phyloP scores from a whole-genome alignment of 2,888 invertebrate species.

The Stictocephala bisonia region DNA sequence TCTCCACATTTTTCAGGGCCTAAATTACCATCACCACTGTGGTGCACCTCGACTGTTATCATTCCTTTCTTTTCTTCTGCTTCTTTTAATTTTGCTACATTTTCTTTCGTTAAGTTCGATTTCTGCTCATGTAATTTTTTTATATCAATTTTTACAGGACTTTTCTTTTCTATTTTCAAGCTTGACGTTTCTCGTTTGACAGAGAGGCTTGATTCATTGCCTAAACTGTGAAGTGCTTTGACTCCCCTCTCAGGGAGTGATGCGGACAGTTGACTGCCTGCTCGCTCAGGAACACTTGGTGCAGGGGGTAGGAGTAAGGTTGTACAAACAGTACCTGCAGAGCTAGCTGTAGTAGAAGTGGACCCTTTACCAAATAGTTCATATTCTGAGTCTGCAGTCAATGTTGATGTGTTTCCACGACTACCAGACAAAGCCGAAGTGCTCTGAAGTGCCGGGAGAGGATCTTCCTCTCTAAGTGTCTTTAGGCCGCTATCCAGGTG shows the following conservation, averaged over 20 bases:
- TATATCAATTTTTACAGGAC: constrained; percentile 53
- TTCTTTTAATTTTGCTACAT: constrained; percentile 52
- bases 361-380: constrained; percentile 88
- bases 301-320: constrained; percentile 77
- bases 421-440: constrained; percentile 78
- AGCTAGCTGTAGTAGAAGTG: constrained; percentile 90
- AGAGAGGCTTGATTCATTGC: no score
- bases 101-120: constrained; percentile 54
- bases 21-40: constrained; percentile 59
- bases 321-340: constrained; percentile 90
- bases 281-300: constrained; percentile 85
- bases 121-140: constrained; percentile 49
- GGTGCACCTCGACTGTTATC: constrained; percentile 61
- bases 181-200: constrained; percentile 54
- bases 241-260: constrained; percentile 55
- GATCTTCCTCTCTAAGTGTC: constrained; percentile 81
- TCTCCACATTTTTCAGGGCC: constrained; percentile 68
- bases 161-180: constrained; percentile 54
- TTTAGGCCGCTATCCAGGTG: constrained; percentile 95
- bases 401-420: constrained; percentile 67
- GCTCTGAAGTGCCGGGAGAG: constrained; percentile 75
- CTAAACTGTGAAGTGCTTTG: constrained; percentile 47
- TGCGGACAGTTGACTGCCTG: constrained; percentile 67
- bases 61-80: constrained; percentile 53
- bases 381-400: constrained; percentile 87